Conservation (phyloP, 2,113 vertebrate species). For the Tapirus terrestris region DNA sequence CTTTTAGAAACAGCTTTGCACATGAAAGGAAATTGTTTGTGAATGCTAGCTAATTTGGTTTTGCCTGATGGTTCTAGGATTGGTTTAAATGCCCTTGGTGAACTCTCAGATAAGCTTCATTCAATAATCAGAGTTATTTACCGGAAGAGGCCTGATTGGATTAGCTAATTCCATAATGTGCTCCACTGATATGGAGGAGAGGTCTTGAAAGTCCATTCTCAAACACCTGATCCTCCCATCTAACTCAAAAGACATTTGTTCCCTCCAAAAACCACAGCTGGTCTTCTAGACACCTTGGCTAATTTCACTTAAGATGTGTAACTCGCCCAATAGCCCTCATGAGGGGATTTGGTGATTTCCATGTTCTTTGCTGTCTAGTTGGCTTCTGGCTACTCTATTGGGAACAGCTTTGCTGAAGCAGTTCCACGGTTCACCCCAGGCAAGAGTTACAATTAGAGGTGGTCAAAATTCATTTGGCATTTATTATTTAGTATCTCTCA, state of each 20-base stretch:
- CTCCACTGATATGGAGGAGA: background rate
- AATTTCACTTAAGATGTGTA: background rate
- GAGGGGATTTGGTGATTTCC: background rate
- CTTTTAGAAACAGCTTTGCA: conserved; percentile 21
- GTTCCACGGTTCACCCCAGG: background rate
- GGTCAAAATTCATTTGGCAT: background rate
- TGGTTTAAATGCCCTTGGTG: background rate
- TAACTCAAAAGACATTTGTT: background rate
- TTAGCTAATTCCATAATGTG: background rate
- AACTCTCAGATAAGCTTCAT: background rate
- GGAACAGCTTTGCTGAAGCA: background rate
- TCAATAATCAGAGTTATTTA: background rate
- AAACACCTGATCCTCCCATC: background rate
- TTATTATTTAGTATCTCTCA: background rate
- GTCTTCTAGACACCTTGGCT: background rate
- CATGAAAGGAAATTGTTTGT: conserved; percentile 30
- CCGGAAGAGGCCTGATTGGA: background rate
- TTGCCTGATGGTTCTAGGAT: background rate
- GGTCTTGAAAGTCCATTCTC: background rate
- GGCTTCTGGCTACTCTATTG: background rate
- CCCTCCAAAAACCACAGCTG: background rate
- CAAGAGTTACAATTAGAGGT: background rate
- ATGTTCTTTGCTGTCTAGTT: background rate
- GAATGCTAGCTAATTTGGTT: background rate
- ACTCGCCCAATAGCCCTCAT: background rate